phyloP scores from a whole-genome alignment of 1,140 invertebrate species.

The Oreohelix idahoensis region DNA sequence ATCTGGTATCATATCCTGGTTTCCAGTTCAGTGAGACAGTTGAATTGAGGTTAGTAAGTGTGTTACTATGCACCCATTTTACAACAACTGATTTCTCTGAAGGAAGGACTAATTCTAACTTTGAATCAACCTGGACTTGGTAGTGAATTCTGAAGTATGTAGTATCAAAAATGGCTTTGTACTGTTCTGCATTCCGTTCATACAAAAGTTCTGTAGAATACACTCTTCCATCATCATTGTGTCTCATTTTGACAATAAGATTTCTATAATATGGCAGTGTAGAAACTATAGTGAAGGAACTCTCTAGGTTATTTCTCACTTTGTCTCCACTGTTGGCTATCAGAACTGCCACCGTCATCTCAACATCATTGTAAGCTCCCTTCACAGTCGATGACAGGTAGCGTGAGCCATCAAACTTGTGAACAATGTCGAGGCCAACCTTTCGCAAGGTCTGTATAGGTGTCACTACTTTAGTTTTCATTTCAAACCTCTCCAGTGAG shows the following conservation, averaged over 20 bases:
- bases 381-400: slow-evolving; percentile 8
- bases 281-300: slow-evolving; percentile 9
- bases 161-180: slow-evolving; percentile 43
- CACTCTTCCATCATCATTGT: slow-evolving; percentile 8
- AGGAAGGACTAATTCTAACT: slow-evolving; percentile 4
- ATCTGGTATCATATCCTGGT: slow-evolving; percentile 8
- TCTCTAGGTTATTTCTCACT: slow-evolving; percentile 70
- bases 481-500: slow-evolving; percentile 24
- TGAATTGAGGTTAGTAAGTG: background rate
- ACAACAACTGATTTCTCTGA: background rate
- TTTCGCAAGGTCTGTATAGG: background rate
- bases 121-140: slow-evolving; percentile 7
- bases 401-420: slow-evolving; percentile 28
- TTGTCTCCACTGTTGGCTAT: slow-evolving; percentile 76
- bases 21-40: slow-evolving; percentile 1
- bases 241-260: slow-evolving; percentile 24
- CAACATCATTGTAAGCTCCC: slow-evolving; percentile 12
- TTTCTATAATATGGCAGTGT: background rate
- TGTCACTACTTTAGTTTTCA: slow-evolving; percentile 1
- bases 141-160: background rate
- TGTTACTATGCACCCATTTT: background rate
- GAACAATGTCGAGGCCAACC: background rate
- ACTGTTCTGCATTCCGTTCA: slow-evolving; percentile 31
- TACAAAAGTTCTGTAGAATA: slow-evolving; percentile 19
- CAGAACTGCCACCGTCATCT: background rate